Evolutionary conservation across 2,113 vertebrate species (phyloP).

Genomic region (Pteropus alecto): DNA sequence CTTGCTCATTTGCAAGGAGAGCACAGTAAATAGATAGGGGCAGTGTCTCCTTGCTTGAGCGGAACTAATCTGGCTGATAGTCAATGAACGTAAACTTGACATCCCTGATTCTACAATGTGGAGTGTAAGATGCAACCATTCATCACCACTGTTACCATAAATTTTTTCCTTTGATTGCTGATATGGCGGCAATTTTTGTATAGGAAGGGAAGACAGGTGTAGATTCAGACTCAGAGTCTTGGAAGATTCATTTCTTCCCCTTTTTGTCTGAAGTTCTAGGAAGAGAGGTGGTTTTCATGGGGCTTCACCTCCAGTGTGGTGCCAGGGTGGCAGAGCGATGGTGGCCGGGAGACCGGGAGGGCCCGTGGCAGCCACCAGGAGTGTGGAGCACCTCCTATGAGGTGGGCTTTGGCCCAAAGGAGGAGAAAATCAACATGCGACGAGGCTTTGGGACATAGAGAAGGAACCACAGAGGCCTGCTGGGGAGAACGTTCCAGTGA

Average conservation of each 20-base stretch:
- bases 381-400: not conserved
- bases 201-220: not conserved
- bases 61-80: not conserved
- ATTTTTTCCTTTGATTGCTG: not conserved
- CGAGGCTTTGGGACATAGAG: not conserved
- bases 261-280: not conserved
- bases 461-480: not conserved
- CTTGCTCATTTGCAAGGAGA: not conserved
- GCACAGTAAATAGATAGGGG: rapidly evolving
- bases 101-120: not conserved
- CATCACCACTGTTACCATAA: not conserved
- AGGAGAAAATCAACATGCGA: too few relatives aligned
- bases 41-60: not conserved
- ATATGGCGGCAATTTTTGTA: not conserved
- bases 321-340: rapidly evolving
- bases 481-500: too few relatives aligned
- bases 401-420: not conserved
- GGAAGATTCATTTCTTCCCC: not conserved
- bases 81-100: not conserved
- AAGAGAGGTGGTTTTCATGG: not conserved
- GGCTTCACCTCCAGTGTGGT: rapidly evolving
- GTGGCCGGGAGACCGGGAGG: rapidly evolving
- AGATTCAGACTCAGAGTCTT: not conserved
- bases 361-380: rapidly evolving
- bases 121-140: not conserved